Percentiles rank a stretch among this genome's conserved stretches.
These are phyloP conservation scores for Palythoa grandis DNA, from an alignment of 92 coral and sea anemone species.

Conservation along the genomic window DNA sequence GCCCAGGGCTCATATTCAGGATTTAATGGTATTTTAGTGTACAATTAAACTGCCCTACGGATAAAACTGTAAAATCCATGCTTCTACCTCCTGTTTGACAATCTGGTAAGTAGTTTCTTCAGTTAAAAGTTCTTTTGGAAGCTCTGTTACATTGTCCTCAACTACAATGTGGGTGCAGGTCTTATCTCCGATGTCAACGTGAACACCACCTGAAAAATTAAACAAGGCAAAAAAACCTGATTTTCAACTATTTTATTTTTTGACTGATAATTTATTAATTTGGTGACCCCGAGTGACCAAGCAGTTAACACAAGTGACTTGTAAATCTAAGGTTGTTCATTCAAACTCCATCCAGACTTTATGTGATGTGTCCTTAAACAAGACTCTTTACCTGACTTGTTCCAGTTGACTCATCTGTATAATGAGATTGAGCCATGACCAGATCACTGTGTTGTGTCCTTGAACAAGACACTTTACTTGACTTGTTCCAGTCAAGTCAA, in stretches of 20 bases:
- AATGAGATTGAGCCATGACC: too few relatives aligned
- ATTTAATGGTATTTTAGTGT: too few relatives aligned
- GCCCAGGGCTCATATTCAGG: background rate
- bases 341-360: too few relatives aligned
- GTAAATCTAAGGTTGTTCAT: too few relatives aligned
- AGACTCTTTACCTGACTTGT: too few relatives aligned
- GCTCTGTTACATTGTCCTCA: slow-evolving; percentile 86
- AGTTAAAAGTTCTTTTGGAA: slow-evolving; percentile 68
- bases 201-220: slow-evolving; percentile 78
- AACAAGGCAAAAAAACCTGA: background rate
- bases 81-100: slow-evolving; percentile 91
- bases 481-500: too few relatives aligned
- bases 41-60: background rate
- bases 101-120: slow-evolving; percentile 46
- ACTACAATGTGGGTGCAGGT: slow-evolving; percentile 91
- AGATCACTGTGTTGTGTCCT: too few relatives aligned
- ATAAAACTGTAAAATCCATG: background rate
- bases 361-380: background rate
- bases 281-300: too few relatives aligned
- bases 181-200: slow-evolving; percentile 69
- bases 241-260: background rate
- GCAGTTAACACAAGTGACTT: too few relatives aligned
- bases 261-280: too few relatives aligned
- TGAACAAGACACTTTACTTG: too few relatives aligned
- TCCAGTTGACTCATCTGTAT: too few relatives aligned